A percentile compares a stretch with the other conserved stretches of the same genome.
phyloP scores from a whole-genome alignment of 2,113 vertebrate species.

The Labrus mixtus region DNA sequence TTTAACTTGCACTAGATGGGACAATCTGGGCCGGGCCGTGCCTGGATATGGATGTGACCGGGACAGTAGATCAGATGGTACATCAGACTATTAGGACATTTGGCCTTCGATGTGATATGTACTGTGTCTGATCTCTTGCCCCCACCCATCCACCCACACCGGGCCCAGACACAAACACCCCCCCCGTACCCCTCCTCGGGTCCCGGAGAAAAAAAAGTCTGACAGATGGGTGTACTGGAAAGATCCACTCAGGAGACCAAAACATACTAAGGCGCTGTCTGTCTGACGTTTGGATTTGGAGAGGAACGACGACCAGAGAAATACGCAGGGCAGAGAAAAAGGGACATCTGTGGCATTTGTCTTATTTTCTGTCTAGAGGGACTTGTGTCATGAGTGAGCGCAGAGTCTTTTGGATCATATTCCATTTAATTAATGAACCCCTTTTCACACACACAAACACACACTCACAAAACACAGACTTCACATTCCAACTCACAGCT shows the following conservation, averaged over 20 bases:
- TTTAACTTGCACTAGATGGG: slow-evolving; percentile 15
- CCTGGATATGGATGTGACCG: slow-evolving; percentile 49
- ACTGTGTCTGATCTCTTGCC: slow-evolving; percentile 50
- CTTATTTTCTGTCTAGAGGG: slow-evolving; percentile 77
- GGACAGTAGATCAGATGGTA: slow-evolving; percentile 59
- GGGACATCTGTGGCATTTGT: slow-evolving; percentile 77
- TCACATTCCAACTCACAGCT: slow-evolving; percentile 37
- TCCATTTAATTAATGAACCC: slow-evolving; percentile 75
- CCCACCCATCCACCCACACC: slow-evolving; percentile 44
- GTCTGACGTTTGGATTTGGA: slow-evolving; percentile 72
- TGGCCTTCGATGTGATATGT: slow-evolving; percentile 67
- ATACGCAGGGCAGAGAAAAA: slow-evolving; percentile 56
- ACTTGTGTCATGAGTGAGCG: slow-evolving; percentile 70
- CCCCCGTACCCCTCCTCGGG: slow-evolving; percentile 54
- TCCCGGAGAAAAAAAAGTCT: slow-evolving; percentile 54
- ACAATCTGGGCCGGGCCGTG: slow-evolving; percentile 33
- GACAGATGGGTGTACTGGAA: slow-evolving; percentile 76
- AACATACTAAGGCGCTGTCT: slow-evolving; percentile 74
- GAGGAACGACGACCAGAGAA: slow-evolving; percentile 50
- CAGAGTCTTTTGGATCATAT: slow-evolving; percentile 75
- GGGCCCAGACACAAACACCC: slow-evolving; percentile 64
- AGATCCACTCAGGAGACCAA: slow-evolving; percentile 76
- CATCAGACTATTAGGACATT: slow-evolving; percentile 64
- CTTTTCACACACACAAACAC: background rate
- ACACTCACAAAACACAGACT: slow-evolving; percentile 13